Evolutionary conservation across 2,113 vertebrate genomes (phyloP).

Genomic region (Grammomys dolichurus): DNA sequence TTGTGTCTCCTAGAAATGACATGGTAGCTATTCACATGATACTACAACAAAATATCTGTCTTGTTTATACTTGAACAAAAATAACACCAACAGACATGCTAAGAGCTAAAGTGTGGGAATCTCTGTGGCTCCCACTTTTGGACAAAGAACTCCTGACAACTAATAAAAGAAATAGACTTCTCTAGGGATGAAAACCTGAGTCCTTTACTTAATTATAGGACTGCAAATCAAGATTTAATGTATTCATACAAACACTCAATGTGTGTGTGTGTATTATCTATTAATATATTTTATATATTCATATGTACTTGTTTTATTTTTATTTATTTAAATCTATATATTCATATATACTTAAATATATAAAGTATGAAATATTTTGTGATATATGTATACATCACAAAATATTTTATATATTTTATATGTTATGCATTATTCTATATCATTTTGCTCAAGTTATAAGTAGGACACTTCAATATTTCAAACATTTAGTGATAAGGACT

Average conservation of each 20-base stretch:
- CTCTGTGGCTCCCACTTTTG: neutral
- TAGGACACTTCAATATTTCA: neutral
- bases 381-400: neutral
- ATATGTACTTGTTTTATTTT: no score
- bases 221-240: neutral
- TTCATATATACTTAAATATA: no score
- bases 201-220: neutral
- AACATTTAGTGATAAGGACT: neutral
- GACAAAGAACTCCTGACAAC: neutral
- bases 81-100: neutral
- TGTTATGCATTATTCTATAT: neutral
- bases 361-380: neutral
- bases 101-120: neutral
- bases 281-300: no score
- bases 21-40: neutral
- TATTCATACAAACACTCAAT: neutral
- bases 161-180: neutral
- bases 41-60: neutral
- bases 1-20: neutral
- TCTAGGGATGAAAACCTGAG: neutral
- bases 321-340: no score
- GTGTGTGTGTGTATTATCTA: neutral
- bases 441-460: neutral
- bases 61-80: neutral
- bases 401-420: no score